Percentiles rank a stretch among this genome's conserved stretches.
Conservation (phyloP, 2,113 vertebrate species). For the Xiphorhynchus elegans region DNA sequence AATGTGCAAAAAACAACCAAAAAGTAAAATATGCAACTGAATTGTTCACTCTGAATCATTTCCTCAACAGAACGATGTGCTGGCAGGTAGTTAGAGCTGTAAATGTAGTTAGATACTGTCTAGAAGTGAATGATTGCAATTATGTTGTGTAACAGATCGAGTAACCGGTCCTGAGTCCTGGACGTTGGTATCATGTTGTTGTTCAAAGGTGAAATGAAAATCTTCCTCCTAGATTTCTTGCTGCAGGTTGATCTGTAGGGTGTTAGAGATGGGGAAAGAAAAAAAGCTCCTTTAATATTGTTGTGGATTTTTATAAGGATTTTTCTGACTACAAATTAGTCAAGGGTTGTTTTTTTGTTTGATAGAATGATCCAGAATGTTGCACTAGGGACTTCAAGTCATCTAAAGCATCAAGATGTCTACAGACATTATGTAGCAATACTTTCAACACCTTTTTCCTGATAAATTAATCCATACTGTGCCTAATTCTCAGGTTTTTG, state of each 20-base stretch:
- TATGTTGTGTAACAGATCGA: neutral
- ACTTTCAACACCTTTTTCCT: neutral
- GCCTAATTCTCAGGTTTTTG: neutral
- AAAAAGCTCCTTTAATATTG: neutral
- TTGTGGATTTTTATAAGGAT: neutral
- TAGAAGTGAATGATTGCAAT: neutral
- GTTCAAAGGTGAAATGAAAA: neutral
- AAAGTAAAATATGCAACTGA: neutral
- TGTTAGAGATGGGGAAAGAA: neutral
- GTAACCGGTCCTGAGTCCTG: neutral
- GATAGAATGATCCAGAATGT: neutral
- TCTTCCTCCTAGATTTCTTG: neutral
- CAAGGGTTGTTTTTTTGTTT: neutral
- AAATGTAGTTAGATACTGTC: neutral
- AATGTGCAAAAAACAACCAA: neutral
- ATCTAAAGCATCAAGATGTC: neutral
- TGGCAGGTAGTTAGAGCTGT: neutral
- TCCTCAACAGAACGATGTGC: neutral
- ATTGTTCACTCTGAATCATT: neutral
- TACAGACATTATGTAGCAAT: neutral
- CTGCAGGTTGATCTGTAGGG: neutral
- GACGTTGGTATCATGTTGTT: neutral
- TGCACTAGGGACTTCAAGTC: neutral
- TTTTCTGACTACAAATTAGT: neutral
- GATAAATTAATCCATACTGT: neutral